Conservation (phyloP, 2,113 vertebrate species). For the Platycercus adscitus region DNA sequence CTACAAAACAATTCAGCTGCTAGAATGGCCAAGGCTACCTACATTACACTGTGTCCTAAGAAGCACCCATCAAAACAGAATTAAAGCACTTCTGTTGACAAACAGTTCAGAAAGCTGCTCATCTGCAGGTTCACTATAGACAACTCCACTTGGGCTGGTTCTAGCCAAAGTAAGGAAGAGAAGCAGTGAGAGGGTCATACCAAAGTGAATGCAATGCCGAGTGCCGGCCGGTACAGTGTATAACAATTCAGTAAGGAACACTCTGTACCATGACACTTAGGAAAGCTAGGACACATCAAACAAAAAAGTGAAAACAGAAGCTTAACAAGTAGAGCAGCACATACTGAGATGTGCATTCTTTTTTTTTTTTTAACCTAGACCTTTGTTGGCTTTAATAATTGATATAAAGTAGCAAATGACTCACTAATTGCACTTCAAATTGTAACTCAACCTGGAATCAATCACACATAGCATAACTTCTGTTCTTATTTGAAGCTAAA, state of each 20-base stretch:
- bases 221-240: fast-evolving
- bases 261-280: neutral
- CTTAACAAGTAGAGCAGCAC: neutral
- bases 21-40: neutral
- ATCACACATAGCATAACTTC: constrained; percentile 35
- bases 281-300: neutral
- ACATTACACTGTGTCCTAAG: neutral
- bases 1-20: neutral
- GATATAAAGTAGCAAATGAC: constrained; percentile 55
- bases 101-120: neutral
- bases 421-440: constrained; percentile 52
- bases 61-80: neutral
- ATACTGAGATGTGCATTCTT: neutral
- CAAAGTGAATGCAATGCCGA: neutral
- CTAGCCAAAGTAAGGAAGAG: neutral
- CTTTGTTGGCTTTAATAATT: constrained; percentile 53
- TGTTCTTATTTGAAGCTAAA: constrained; percentile 29
- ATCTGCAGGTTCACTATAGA: neutral
- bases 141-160: neutral
- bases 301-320: neutral
- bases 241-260: neutral
- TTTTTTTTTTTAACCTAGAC: constrained; percentile 30
- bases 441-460: constrained; percentile 58
- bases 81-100: neutral
- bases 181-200: neutral